Base-by-base conservation (phyloP, 2,113 vertebrate genomes). In the Cyprinodon variegatus region DNA sequence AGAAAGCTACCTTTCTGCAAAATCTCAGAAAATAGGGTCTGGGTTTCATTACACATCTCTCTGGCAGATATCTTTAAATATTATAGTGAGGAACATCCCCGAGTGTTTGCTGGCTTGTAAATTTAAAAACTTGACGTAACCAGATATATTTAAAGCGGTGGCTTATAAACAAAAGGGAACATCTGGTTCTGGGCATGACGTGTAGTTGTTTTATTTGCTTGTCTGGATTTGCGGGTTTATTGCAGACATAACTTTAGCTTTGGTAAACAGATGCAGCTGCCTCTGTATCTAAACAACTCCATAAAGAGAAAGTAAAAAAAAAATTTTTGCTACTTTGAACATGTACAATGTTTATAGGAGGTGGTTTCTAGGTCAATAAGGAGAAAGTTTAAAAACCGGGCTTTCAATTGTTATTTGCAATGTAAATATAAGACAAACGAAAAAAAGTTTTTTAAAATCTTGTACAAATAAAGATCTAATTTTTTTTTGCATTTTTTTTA, bases 1-100 rank as follows among this genome's bases (percentile, higher is more conserved):
- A 39, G 76, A 79, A 71, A n/a, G 13, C 3, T 46, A 12, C 59
- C 0, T 2, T 79, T 75, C 63, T 15, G 37, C 70, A 83, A 74
- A 40, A 71, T 13, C 10, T 61, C 50, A 12, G 38, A n/a, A 15
- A 65, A 37, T 68, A 11, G 59, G 22, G 39, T 64, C 17, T 70
- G 4, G 11, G 17, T 14, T 73, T 78, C 75, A 36, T 45, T 36
- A 46, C 67, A 39, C 8, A 57, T 62, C 68, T 76, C 57, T 36
- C 17, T 41, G 11, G 20, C 68, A 66, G 10, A 71, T 53, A 38
- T 36, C 12, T 13, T 14, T 14, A 68, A 29, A 65, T 17, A 39
- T 38, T 65, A 37, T 17, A 37, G 4, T 53, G 12, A 22, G 11
- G 46, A 4, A 57, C 17, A n/a, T 57, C 50, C 3, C n/a, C n/a